phyloP scores from a whole-genome alignment of 2,797 vertebrate species.

The Arrhamphus sclerolepis region DNA sequence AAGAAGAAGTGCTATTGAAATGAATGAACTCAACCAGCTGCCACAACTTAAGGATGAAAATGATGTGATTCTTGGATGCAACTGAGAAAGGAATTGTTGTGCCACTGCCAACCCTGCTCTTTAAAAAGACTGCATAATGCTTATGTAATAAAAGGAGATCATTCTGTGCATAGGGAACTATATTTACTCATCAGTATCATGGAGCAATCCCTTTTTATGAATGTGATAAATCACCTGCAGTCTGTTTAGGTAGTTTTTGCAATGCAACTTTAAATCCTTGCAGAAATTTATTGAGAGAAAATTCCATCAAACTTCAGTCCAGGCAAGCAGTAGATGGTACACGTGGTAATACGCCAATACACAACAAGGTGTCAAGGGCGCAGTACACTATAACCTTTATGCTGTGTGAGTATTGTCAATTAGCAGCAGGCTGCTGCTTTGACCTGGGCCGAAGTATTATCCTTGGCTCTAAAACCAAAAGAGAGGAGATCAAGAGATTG shows the following conservation, averaged over 20 bases:
- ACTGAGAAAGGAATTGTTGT: conserved; percentile 29
- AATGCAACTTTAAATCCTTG: conserved; percentile 54
- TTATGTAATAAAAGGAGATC: conserved; percentile 38
- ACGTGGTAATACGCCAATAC: conserved; percentile 68
- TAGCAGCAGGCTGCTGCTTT: conserved; percentile 59
- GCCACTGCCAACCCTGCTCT: conserved; percentile 40
- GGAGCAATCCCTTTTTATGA: conserved; percentile 25
- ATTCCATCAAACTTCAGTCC: conserved; percentile 38
- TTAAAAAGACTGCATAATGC: conserved; percentile 22
- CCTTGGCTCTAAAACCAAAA: conserved; percentile 68
- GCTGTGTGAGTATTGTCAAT: conserved; percentile 59
- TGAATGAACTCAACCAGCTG: conserved; percentile 57
- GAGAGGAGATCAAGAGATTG: conserved; percentile 51
- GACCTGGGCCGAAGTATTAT: conserved; percentile 70
- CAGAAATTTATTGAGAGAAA: conserved; percentile 63
- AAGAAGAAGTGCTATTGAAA: conserved; percentile 39
- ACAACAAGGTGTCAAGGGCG: conserved; percentile 65
- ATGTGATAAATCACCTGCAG: conserved; percentile 39
- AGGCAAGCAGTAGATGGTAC: conserved; percentile 64
- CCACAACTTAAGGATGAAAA: conserved; percentile 43
- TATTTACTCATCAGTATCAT: conserved; percentile 42
- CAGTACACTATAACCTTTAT: conserved; percentile 57
- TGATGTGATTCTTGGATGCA: conserved; percentile 52
- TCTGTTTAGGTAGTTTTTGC: conserved; percentile 33
- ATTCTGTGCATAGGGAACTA: conserved; percentile 42